Evolutionary conservation across 2,797 vertebrate species (phyloP).

Genomic region (Danio albolineatus): DNA sequence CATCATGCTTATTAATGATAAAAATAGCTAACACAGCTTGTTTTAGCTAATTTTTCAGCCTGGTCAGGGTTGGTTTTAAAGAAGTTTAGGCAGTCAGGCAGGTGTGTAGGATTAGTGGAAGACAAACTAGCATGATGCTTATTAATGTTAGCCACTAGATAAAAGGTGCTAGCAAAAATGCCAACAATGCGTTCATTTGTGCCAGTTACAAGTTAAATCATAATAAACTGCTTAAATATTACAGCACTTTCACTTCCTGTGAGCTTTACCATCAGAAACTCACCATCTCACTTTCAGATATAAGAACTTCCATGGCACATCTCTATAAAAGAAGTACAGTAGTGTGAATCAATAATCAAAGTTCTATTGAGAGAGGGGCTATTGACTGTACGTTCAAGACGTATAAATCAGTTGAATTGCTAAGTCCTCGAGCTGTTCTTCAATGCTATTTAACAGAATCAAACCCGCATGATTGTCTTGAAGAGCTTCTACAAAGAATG

Average conservation of each 20-base stretch:
- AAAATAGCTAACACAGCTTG: no score
- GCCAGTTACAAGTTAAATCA: no score
- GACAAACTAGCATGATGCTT: no score
- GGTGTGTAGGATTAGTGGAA: no score
- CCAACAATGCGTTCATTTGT: no score
- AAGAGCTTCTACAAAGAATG: background rate
- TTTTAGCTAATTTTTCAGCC: no score
- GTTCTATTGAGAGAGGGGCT: conserved; percentile 69
- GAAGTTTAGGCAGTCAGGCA: no score
- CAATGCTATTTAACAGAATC: conserved; percentile 65
- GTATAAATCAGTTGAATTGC: conserved; percentile 64
- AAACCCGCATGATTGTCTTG: background rate
- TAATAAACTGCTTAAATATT: no score
- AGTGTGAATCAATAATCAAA: conserved; percentile 79
- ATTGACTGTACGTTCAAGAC: conserved; percentile 63
- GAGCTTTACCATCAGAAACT: conserved; percentile 8
- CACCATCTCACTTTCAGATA: conserved; percentile 17
- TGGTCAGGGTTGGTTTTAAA: no score
- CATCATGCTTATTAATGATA: no score
- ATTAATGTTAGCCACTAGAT: no score
- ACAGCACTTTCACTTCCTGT: background rate
- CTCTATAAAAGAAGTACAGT: conserved; percentile 64
- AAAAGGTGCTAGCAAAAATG: no score
- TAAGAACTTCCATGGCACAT: conserved; percentile 13
- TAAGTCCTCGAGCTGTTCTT: conserved; percentile 65